Conservation (phyloP, 2,888 invertebrate species). For the Yponomeuta sedellus region DNA sequence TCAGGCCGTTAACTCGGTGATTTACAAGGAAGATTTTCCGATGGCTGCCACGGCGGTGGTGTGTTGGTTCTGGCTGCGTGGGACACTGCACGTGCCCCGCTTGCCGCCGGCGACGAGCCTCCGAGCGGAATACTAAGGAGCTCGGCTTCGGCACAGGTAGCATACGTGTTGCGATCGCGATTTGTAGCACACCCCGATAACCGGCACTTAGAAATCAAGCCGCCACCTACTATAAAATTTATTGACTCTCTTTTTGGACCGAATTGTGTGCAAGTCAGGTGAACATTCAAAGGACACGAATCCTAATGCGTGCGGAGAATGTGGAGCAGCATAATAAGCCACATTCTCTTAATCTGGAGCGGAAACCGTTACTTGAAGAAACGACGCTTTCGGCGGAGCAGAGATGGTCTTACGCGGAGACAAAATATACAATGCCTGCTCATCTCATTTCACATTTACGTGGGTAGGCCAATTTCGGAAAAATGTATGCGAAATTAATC, state of each 20-base stretch:
- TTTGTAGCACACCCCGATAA: conserved; percentile 73
- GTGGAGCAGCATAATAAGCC: conserved; percentile 6
- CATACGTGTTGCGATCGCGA: conserved; percentile 63
- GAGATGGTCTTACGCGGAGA: conserved; percentile 27
- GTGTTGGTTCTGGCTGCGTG: conserved; percentile 63
- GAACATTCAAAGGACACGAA: conserved; percentile 43
- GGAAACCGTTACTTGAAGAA: background rate
- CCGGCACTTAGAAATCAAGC: conserved; percentile 74
- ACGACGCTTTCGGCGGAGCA: conserved; percentile 10
- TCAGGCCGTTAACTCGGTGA: conserved; percentile 71
- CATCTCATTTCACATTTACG: conserved; percentile 28
- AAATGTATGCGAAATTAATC: conserved; percentile 39
- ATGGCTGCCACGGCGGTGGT: conserved; percentile 43
- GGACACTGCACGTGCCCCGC: conserved; percentile 72
- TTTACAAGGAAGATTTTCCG: conserved; percentile 70
- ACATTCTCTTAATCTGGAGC: conserved; percentile 3
- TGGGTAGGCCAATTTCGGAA: conserved; percentile 41
- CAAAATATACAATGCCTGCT: conserved; percentile 12
- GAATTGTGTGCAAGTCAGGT: conserved; percentile 42
- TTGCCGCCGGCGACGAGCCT: conserved; percentile 53
- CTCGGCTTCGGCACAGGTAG: conserved; percentile 48
- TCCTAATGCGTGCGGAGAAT: conserved; percentile 1
- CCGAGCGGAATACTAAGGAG: conserved; percentile 57
- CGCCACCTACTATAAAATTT: conserved; percentile 59
- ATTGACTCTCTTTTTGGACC: conserved; percentile 60